Evolutionary conservation across 2,888 invertebrate genomes (phyloP), one percentile per base, ranked within the genome.

Genomic region (Sarcophaga carnaria): DNA sequence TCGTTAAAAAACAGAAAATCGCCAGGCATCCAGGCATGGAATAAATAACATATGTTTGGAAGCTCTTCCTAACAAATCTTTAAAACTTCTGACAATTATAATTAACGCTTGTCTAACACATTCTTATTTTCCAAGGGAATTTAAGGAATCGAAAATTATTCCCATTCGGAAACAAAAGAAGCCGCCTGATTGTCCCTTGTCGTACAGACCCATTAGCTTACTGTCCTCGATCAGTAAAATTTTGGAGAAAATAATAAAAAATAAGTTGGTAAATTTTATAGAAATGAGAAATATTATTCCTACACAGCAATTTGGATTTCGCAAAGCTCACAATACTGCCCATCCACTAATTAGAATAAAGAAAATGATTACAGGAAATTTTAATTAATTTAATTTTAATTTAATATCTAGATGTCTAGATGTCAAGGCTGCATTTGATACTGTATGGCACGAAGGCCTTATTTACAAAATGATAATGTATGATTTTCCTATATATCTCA

Each of bases 1-100:
- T 54, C 12, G 3, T 25, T 70, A 14, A 70, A 75, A 64, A 64
- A 54, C 27, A 25, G n/a, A n/a, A 75, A 64, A 64, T 76, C 66
- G 12, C 66, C 76, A 4, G 59, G 66, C 5, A 27, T 54, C 27
- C 54, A 76, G 22, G 22, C 22, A 22, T 59, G 76, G 37, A 1
- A 66, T 66, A 4, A 66, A 66, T 27, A 76, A 76, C 14, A 27
- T 22, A 6, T 64, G 47, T n/a, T 22, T 75, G 12, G 54, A 75
- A 64, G 8, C 22, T 5, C 64, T 76, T 66, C 27, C 54, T 3
- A 64, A 11, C 1, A 64, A 66, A 12, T 64, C 12, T 3, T n/a
- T 37, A n/a, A 76, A 49, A 27, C 10, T 25, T 10, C 25, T 54
- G n/a, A 66, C 27, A n/a, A 27, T 22, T 14, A 47, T 62, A 37